Evolutionary conservation across 2,113 vertebrate genomes (phyloP).

Genomic region (Coptodon bakossiorum): DNA sequence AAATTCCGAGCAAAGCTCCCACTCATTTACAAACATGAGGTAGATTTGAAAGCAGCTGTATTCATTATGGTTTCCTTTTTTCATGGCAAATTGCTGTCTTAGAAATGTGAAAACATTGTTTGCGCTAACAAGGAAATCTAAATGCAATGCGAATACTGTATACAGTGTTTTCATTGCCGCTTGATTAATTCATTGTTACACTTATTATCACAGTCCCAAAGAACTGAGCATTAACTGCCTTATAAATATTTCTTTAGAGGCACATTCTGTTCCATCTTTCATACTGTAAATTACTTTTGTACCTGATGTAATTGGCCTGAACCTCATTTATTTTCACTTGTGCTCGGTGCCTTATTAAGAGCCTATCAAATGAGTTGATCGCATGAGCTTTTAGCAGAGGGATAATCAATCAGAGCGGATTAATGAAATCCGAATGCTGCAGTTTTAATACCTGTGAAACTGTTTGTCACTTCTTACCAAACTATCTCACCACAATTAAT

Average conservation of each 20-base stretch:
- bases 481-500: not conserved
- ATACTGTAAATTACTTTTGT: not conserved
- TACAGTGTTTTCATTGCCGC: not conserved
- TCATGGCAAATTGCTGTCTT: not conserved
- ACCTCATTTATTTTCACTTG: not conserved
- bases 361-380: conserved; percentile 4
- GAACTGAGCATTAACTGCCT: conserved; percentile 13
- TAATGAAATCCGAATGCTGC: conserved; percentile 10
- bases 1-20: not conserved
- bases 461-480: not conserved
- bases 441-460: not conserved
- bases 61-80: not conserved
- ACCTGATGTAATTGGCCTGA: conserved; percentile 2
- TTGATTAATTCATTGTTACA: conserved; percentile 5
- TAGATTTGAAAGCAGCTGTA: not conserved
- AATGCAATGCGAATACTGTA: not conserved
- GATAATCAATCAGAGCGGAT: conserved; percentile 13
- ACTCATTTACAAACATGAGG: conserved; percentile 2
- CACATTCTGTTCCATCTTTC: not conserved
- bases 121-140: not conserved
- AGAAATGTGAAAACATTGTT: conserved; percentile 4
- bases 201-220: not conserved
- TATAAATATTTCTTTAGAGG: conserved; percentile 14
- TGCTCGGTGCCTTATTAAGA: conserved; percentile 12
- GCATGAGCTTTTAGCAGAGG: not conserved